Evolutionary conservation across 1,140 invertebrate genomes (phyloP).

Genomic region (Drosophila dunni): DNA sequence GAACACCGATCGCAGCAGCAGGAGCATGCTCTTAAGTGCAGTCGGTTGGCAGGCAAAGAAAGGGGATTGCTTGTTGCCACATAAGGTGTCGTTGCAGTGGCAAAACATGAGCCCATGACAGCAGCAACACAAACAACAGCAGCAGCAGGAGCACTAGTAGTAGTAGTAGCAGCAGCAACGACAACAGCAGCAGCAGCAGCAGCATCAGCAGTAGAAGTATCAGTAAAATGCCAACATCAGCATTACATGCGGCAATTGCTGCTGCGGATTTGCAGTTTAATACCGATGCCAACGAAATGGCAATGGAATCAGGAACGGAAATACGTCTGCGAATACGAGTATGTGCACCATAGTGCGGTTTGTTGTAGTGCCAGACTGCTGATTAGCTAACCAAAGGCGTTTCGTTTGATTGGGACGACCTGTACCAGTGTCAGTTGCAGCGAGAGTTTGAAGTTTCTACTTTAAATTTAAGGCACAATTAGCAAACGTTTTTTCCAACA

Average conservation of each 20-base stretch:
- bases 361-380: conserved; percentile 23
- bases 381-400: conserved; percentile 37
- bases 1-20: conserved; percentile 57
- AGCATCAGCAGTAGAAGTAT: conserved; percentile 29
- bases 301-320: conserved; percentile 64
- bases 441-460: background rate
- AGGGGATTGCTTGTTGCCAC: conserved; percentile 69
- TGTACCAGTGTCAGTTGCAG: background rate
- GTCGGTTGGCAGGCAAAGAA: conserved; percentile 21
- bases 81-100: conserved; percentile 77
- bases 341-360: conserved; percentile 4
- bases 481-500: background rate
- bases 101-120: conserved; percentile 73
- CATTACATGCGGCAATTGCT: conserved; percentile 79
- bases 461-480: conserved; percentile 8
- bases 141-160: conserved; percentile 5
- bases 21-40: conserved; percentile 66
- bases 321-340: conserved; percentile 29
- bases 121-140: conserved; percentile 44
- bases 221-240: conserved; percentile 78
- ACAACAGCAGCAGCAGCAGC: conserved; percentile 68
- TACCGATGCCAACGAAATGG: conserved; percentile 69
- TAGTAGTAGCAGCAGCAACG: conserved; percentile 48
- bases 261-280: conserved; percentile 79
- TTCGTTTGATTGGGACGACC: conserved; percentile 10